Base-by-base conservation (phyloP, 1,140 invertebrate genomes). In the Achatina immaculata region DNA sequence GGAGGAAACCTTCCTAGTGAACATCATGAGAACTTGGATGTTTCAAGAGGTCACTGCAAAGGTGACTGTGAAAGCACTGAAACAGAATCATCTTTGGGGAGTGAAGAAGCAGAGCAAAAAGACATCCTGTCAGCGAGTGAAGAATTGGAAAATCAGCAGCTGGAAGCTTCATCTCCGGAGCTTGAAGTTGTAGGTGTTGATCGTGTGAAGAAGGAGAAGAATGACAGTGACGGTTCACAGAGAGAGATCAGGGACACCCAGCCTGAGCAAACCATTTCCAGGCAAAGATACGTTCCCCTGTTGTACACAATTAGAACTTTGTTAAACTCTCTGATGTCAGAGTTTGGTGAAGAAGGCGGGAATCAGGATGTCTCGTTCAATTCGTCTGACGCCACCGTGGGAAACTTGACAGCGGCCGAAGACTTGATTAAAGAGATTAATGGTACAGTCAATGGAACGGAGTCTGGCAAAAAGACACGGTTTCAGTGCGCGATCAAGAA, bases 401-500 rank as follows among this genome's bases (percentile, higher is more conserved):
- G 65, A 71, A 84, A 79, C 55, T 21, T 68, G 40, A 84, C 68
- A 7, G 68, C 71, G 68, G 21, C 66, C 7, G 72, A 68, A 42
- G 55, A 78, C 21, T 2, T 66, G 43, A 82, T 79, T n/a, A 73
- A 62, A 79, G 76, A 79, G 19, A 83, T 85, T 68, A 85, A 83
- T 75, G 85, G 83, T 16, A 55, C 76, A 72, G 80, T 77, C 48
- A 88, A 86, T 80, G 66, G 73, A 45, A 85, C 87, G n/a, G 85
- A 85, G 9, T n/a, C 76, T 34, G 68, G 62, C 14, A 89, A 87
- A 82, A 89, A 88, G 75, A 83, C 80, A 31, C 88, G 88, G 79
- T 90, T 90, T 84, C 85, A 87, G 40, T 90, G 89, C 81, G 82
- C 78, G 43, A 84, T 87, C n/a, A 87, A 81, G 82, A 89, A 89